A percentile compares a stretch with the other conserved stretches of the same genome.
phyloP scores from a whole-genome alignment of 2,888 invertebrate genomes.

The Metellina segmentata region DNA sequence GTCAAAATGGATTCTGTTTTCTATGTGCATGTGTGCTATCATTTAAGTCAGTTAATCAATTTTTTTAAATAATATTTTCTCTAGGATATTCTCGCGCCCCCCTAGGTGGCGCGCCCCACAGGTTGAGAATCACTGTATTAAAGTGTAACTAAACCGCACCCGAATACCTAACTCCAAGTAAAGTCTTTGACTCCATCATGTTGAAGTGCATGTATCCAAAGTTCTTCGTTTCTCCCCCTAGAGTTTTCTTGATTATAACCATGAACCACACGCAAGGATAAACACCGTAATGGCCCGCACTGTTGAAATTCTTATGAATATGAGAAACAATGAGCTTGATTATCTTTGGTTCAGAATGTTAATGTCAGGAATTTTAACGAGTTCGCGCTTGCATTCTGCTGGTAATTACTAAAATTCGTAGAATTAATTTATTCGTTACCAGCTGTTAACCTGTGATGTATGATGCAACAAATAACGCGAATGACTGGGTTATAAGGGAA shows the following conservation, averaged over 20 bases:
- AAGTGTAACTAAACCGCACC: background rate
- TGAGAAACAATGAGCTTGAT: slow-evolving; percentile 1
- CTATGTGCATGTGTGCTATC: too few species aligned
- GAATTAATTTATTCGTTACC: background rate
- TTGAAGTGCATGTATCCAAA: too few species aligned
- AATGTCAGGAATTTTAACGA: slow-evolving; percentile 8
- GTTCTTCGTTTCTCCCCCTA: background rate
- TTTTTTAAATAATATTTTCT: too few species aligned
- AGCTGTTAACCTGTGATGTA: slow-evolving; percentile 2
- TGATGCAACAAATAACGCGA: background rate
- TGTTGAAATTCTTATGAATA: background rate
- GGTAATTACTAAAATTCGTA: slow-evolving; percentile 13
- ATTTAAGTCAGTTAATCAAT: too few species aligned
- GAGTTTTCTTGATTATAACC: background rate
- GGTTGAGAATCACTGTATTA: too few species aligned
- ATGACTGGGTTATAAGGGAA: background rate
- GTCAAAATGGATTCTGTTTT: too few species aligned
- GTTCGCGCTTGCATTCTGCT: background rate
- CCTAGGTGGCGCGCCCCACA: too few species aligned
- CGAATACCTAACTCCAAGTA: too few species aligned
- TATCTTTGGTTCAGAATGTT: background rate
- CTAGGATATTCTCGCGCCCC: too few species aligned
- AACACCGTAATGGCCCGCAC: background rate
- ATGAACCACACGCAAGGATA: background rate
- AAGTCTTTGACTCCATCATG: too few species aligned